These are phyloP conservation scores for Axinella damicornis DNA, from an alignment of 37 sponge, comb jelly and placozoan species.

Conservation along the genomic window DNA sequence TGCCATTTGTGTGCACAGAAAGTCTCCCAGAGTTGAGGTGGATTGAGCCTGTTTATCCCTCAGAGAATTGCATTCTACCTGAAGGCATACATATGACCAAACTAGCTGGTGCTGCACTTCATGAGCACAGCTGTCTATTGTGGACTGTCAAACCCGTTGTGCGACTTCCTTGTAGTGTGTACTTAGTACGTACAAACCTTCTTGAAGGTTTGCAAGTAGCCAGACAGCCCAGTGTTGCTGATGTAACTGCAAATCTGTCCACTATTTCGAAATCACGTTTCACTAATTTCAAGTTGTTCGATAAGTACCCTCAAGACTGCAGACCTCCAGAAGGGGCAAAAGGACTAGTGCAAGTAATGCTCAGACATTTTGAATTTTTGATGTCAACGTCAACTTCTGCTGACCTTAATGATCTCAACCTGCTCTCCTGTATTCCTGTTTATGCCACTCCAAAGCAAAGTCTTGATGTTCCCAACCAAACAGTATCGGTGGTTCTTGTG, in stretches of 20 bases:
- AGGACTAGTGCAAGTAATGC: too few species aligned
- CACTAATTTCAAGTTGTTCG: conserved; percentile 22
- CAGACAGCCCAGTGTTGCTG: neutral
- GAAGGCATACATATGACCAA: neutral
- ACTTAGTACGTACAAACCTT: too few species aligned
- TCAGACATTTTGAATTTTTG: too few species aligned
- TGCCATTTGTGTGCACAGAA: neutral
- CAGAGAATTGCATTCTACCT: neutral
- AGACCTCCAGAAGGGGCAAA: neutral
- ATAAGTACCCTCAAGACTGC: conserved; percentile 10
- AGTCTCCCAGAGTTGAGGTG: neutral
- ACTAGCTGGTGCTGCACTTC: neutral
- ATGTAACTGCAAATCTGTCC: conserved; percentile 52
- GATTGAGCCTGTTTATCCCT: conserved; percentile 1
- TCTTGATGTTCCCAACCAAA: neutral
- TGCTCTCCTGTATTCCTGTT: too few species aligned
- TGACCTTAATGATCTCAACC: too few species aligned
- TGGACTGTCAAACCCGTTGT: conserved; percentile 71
- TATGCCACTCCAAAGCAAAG: too few species aligned
- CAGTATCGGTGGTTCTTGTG: conserved; percentile 31
- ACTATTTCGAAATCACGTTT: conserved; percentile 32
- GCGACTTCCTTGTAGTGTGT: neutral
- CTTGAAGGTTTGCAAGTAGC: neutral
- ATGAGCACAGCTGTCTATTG: neutral
- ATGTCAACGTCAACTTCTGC: too few species aligned